phyloP scores from a whole-genome alignment of 1,140 invertebrate species.

The Drosophila ananassae region DNA sequence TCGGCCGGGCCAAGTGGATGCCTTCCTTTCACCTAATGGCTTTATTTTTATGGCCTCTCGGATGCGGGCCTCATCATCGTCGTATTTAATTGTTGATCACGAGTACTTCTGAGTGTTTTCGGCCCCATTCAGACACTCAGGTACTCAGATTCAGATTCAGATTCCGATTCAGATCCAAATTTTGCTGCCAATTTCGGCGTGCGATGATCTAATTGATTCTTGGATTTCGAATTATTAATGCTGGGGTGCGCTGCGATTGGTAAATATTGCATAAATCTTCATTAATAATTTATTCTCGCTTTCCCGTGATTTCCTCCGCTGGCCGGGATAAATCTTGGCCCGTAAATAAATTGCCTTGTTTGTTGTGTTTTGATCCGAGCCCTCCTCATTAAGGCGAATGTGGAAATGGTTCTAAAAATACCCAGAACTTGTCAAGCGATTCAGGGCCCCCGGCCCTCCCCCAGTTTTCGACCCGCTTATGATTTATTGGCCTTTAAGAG shows the following conservation, averaged over 20 bases:
- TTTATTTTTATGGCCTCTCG: constrained; percentile 46
- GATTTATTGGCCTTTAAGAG: constrained; percentile 78
- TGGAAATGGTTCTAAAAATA: constrained; percentile 57
- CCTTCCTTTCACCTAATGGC: constrained; percentile 48
- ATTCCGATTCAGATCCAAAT: too few species aligned
- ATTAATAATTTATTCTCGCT: constrained; percentile 32
- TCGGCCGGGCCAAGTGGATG: constrained; percentile 14
- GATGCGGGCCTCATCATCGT: constrained; percentile 48
- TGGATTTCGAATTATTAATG: constrained; percentile 42
- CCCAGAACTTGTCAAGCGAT: constrained; percentile 42
- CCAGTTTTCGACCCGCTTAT: constrained; percentile 41
- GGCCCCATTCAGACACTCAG: constrained; percentile 7
- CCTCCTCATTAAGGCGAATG: constrained; percentile 60
- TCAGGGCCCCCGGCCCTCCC: constrained; percentile 7
- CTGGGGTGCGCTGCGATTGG: constrained; percentile 16
- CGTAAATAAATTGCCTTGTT: constrained; percentile 53
- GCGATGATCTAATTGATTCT: constrained; percentile 48
- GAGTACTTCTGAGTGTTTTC: constrained; percentile 45
- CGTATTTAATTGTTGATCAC: constrained; percentile 70
- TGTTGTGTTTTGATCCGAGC: constrained; percentile 63
- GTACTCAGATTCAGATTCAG: too few species aligned
- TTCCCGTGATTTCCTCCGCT: constrained; percentile 5
- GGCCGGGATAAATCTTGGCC: constrained; percentile 13
- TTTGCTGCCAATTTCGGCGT: neutral
- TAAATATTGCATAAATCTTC: constrained; percentile 54